phyloP scores from a whole-genome alignment of 2,797 vertebrate genomes.

The Phalloptychus januarius region DNA sequence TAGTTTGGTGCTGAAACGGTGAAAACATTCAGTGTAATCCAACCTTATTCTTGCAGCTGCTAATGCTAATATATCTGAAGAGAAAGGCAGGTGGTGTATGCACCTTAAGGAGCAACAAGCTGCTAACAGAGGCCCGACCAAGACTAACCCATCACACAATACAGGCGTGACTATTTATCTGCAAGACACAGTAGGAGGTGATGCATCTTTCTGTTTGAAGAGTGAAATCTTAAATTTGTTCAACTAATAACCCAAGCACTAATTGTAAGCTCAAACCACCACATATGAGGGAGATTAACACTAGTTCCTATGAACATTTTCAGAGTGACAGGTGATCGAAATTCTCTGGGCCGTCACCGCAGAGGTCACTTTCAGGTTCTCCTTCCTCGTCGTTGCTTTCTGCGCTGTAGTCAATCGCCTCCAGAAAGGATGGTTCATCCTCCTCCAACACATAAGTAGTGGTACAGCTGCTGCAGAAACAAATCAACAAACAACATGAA shows the following conservation, averaged over 20 bases:
- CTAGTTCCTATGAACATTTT: constrained; percentile 79
- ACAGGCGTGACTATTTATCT: constrained; percentile 26
- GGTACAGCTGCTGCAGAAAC: constrained; percentile 81
- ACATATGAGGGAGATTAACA: not conserved
- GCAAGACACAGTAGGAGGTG: constrained; percentile 25
- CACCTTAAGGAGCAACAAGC: constrained; percentile 30
- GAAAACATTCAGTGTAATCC: constrained; percentile 61
- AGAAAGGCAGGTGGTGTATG: constrained; percentile 42
- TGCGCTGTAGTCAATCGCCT: constrained; percentile 98
- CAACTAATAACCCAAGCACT: constrained; percentile 20
- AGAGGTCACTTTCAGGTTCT: constrained; percentile 85
- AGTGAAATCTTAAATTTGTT: constrained; percentile 21
- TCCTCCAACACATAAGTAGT: constrained; percentile 95
- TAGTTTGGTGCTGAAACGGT: constrained; percentile 32
- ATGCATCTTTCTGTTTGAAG: constrained; percentile 25
- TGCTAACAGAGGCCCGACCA: constrained; percentile 11
- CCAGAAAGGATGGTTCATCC: constrained; percentile 94
- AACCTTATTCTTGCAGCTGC: constrained; percentile 20
- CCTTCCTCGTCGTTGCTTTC: constrained; percentile 90
- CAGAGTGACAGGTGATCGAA: constrained; percentile 84
- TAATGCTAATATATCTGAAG: constrained; percentile 24
- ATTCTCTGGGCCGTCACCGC: constrained; percentile 81
- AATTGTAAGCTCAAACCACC: constrained; percentile 23
- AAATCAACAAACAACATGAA: constrained; percentile 1
- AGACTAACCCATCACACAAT: constrained; percentile 19